phyloP scores from a whole-genome alignment of 2,888 invertebrate genomes.

The Fabriciana adippe region DNA sequence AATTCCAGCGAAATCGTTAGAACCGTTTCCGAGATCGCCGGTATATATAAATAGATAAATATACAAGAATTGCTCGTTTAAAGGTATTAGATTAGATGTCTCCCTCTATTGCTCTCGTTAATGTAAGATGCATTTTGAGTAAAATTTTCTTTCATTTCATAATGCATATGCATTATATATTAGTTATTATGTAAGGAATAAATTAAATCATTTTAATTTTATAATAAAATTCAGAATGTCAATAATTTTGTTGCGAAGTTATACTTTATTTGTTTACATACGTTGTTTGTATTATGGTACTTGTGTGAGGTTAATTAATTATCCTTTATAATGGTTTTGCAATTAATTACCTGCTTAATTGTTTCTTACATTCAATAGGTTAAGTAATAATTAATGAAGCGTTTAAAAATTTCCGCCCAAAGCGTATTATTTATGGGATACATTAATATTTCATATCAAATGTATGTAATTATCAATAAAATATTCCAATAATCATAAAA shows the following conservation, averaged over 20 bases:
- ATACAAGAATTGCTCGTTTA: too few species aligned
- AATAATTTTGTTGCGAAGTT: not conserved
- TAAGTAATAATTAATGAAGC: conserved; percentile 8
- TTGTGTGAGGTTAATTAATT: conserved; percentile 32
- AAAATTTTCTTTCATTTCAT: conserved; percentile 5
- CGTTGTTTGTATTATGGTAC: conserved; percentile 19
- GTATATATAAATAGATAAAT: too few species aligned
- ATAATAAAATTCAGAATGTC: too few species aligned
- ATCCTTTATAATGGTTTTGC: conserved; percentile 29
- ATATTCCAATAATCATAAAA: too few species aligned
- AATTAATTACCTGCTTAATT: conserved; percentile 30
- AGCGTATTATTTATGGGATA: too few species aligned
- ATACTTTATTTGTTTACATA: conserved; percentile 6
- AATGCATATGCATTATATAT: not conserved
- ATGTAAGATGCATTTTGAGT: not conserved
- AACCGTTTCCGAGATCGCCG: too few species aligned
- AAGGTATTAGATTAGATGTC: not conserved
- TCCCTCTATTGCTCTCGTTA: not conserved
- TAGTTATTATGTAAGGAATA: not conserved
- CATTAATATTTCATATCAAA: too few species aligned
- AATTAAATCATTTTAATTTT: too few species aligned
- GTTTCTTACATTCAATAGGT: conserved; percentile 20
- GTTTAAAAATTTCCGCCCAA: not conserved
- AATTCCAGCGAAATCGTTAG: too few species aligned
- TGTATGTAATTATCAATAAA: too few species aligned